Percentiles rank a stretch among this genome's conserved stretches.
Conservation (phyloP, 2,113 vertebrate species). For the Corvus cornix region DNA sequence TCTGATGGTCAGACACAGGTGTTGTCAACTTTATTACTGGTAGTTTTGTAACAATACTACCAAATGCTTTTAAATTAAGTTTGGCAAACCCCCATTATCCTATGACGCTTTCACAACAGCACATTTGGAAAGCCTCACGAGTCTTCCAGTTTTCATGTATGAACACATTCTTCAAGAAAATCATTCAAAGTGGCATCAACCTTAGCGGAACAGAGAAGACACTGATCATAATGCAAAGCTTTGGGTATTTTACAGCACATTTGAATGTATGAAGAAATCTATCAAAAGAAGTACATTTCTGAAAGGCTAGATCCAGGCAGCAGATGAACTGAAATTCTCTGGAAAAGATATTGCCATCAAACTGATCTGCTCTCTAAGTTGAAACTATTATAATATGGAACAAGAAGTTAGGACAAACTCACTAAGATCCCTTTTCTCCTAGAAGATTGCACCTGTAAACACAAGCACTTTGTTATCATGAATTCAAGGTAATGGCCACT, state of each 20-base stretch:
- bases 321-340: background rate
- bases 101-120: background rate
- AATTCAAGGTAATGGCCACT: background rate
- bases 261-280: background rate
- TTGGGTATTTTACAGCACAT: background rate
- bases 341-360: background rate
- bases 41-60: background rate
- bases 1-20: background rate
- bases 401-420: background rate
- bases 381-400: background rate
- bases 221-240: background rate
- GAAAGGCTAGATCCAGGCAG: background rate
- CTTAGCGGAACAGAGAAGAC: background rate
- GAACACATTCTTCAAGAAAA: background rate
- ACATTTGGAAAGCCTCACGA: background rate
- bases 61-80: background rate
- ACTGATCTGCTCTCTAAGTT: background rate
- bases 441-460: background rate
- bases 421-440: background rate
- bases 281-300: background rate
- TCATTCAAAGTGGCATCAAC: background rate
- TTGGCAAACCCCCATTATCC: background rate
- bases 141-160: background rate
- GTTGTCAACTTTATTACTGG: background rate
- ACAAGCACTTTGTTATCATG: background rate